Base-by-base conservation (phyloP, 2,888 invertebrate species). In the Drosophila emarginata region DNA sequence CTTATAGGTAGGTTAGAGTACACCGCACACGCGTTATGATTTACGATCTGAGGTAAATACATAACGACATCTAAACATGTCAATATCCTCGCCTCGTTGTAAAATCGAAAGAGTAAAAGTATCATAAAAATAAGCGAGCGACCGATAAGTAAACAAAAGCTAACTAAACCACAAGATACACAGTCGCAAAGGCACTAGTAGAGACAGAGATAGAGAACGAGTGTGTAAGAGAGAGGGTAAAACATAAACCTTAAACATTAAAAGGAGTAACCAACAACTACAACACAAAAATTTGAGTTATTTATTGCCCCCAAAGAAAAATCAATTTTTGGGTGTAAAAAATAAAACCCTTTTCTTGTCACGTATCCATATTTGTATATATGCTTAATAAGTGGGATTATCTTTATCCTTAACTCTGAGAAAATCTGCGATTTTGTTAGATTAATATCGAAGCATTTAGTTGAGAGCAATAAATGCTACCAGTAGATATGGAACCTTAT, bases 61-160 rank as follows among this genome's bases (percentile, higher is more conserved):
- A 76, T 88, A 83, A 86, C 82, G 82, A 83, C 82, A 88, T 86
- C 88, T 86, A 88, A 83, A 83, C 84, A 83, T 83, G 82, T 88
- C 82, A 83, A 80, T 82, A 88, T 82, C 78, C 83, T 85, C 82
- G 74, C 68, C 78, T 73, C 64, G 82, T 88, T 83, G 87, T 83
- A 80, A 83, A 86, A 67, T 83, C 76, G 72, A 88, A 86, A 88
- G 82, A 83, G 82, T 83, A 86, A 88, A 83, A 80, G 87, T 83
- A 80, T 88, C 82, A 67, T 83, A 88, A 83, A 45, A 81, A 65
- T 56, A 62, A 67, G 74, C 71, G 62, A 60, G 52, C 80, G 71
- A 75, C 67, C 78, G 81, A 88, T 83, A 83, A 83, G 80, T 88
- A 82, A 64, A 69, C 79, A 74, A 75, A 68, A 32, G 45, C 18